Percentiles rank a stretch among this genome's conserved stretches.
Evolutionary conservation across 2,113 vertebrate species (phyloP).

Genomic region (Panthera leo): DNA sequence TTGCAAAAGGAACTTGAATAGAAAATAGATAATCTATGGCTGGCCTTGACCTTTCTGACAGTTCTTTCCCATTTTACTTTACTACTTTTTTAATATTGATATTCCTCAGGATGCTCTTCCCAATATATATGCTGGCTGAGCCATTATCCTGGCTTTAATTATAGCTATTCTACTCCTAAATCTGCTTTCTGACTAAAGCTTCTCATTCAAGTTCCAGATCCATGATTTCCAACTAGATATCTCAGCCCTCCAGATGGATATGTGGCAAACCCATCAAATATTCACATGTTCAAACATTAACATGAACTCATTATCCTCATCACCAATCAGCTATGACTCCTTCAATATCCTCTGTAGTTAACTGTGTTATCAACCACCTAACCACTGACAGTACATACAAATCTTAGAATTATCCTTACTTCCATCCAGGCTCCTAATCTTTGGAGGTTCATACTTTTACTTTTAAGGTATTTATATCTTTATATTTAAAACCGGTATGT

Average conservation of each 20-base stretch:
- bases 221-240: neutral
- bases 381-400: neutral
- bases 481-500: slow-evolving; percentile 11
- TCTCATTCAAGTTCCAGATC: neutral
- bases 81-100: neutral
- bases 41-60: slow-evolving; percentile 45
- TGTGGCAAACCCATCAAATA: slow-evolving; percentile 18
- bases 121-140: neutral
- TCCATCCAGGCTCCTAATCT: neutral
- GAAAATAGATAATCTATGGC: slow-evolving; percentile 22
- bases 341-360: neutral
- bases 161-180: slow-evolving; percentile 31
- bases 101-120: neutral
- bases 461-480: neutral
- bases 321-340: slow-evolving; percentile 10
- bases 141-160: neutral
- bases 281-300: neutral
- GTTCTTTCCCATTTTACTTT: slow-evolving; percentile 36
- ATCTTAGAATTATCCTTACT: neutral
- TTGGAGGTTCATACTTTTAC: neutral
- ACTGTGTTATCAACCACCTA: neutral
- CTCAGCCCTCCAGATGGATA: neutral
- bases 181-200: slow-evolving; percentile 20
- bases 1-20: slow-evolving; percentile 47
- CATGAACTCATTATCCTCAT: neutral